A percentile compares a stretch with the other conserved stretches of the same genome.
Evolutionary conservation across 1,140 invertebrate species (phyloP).

Genomic region (Watersipora subatra): DNA sequence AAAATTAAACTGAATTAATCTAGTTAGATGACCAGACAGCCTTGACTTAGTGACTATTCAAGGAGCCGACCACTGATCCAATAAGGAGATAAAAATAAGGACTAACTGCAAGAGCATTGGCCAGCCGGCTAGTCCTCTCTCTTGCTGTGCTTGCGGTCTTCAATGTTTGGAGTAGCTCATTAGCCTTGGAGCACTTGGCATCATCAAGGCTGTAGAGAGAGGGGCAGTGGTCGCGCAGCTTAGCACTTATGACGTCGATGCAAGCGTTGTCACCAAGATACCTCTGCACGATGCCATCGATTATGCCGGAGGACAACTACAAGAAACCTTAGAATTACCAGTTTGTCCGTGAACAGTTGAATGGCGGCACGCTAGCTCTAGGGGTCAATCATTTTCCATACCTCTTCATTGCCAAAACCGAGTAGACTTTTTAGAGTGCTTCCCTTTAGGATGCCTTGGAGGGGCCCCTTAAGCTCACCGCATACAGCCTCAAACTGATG

Average conservation of each 20-base stretch:
- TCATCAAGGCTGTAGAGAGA: slow-evolving; percentile 87
- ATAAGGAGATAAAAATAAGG: no score
- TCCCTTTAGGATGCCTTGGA: background rate
- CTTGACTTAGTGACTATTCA: no score
- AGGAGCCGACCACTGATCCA: no score
- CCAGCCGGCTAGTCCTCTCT: slow-evolving; percentile 58
- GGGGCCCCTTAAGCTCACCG: background rate
- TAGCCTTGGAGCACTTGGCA: slow-evolving; percentile 78
- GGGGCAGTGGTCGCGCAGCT: slow-evolving; percentile 80
- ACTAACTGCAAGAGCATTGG: slow-evolving; percentile 58
- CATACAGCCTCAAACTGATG: slow-evolving; percentile 76
- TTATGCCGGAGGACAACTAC: slow-evolving; percentile 36
- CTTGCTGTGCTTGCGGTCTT: slow-evolving; percentile 49
- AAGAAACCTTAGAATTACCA: slow-evolving; percentile 25
- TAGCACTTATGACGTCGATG: slow-evolving; percentile 73
- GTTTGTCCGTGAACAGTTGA: no score
- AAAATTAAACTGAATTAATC: no score
- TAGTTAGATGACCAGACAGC: no score
- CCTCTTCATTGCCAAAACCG: background rate
- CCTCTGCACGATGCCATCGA: slow-evolving; percentile 43
- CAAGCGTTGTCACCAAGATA: slow-evolving; percentile 89
- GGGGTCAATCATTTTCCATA: no score
- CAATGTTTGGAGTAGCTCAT: slow-evolving; percentile 66
- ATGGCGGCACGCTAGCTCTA: no score
- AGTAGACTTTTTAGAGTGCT: background rate